A percentile compares a stretch with the other conserved stretches of the same genome.
These are phyloP conservation scores for Melinaea marsaeus DNA, from an alignment of 2,888 invertebrate species.

Conservation along the genomic window DNA sequence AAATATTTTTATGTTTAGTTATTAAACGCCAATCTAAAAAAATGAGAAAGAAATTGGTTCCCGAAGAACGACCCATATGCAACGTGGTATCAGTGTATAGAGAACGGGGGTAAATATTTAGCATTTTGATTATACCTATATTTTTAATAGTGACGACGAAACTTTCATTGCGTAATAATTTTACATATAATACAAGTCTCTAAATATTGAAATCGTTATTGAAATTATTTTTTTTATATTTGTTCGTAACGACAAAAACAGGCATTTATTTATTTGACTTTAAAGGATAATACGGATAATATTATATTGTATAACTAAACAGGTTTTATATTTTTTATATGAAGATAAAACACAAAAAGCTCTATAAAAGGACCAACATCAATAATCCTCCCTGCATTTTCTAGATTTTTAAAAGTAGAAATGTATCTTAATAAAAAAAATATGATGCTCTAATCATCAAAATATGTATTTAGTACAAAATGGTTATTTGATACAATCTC, in stretches of 20 bases:
- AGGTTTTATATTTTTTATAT: too few species aligned
- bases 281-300: too few species aligned
- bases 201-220: not conserved
- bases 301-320: too few species aligned
- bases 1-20: too few species aligned
- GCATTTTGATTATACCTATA: not conserved
- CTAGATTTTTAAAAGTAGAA: too few species aligned
- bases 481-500: not conserved
- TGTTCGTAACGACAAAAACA: too few species aligned
- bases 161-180: not conserved
- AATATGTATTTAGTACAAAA: not conserved
- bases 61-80: conserved; percentile 57
- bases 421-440: too few species aligned
- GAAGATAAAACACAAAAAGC: too few species aligned
- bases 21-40: not conserved
- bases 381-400: too few species aligned
- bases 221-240: too few species aligned
- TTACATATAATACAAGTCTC: not conserved
- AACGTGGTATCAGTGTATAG: conserved; percentile 64
- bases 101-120: conserved; percentile 58
- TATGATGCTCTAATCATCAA: not conserved
- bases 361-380: too few species aligned
- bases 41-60: conserved; percentile 41
- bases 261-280: too few species aligned
- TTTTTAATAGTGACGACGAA: not conserved